A percentile compares a stretch with the other conserved stretches of the same genome.
Evolutionary conservation across 2,113 vertebrate species (phyloP).

Genomic region (Oplegnathus fasciatus): DNA sequence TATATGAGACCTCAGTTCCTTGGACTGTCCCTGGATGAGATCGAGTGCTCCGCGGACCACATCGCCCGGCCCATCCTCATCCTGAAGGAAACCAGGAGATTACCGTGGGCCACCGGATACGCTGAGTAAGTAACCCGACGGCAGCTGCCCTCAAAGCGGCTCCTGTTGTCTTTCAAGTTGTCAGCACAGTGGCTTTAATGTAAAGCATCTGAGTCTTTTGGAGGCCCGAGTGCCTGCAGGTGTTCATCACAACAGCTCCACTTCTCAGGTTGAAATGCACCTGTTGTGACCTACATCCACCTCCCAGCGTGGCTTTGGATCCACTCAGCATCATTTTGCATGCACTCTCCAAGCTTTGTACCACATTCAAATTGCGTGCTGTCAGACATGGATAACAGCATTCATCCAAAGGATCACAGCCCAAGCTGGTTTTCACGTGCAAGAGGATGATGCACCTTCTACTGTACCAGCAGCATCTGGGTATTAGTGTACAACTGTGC

Average conservation of each 20-base stretch:
- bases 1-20: conserved; percentile 80
- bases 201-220: neutral
- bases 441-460: conserved; percentile 29
- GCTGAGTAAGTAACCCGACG: conserved; percentile 74
- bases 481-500: conserved; percentile 19
- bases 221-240: conserved; percentile 36
- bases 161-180: neutral
- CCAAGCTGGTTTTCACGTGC: conserved; percentile 43
- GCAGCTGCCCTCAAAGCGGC: neutral
- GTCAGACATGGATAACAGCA: conserved; percentile 6
- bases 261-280: conserved; percentile 30
- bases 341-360: neutral
- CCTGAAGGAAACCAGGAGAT: conserved; percentile 79
- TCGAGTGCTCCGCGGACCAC: conserved; percentile 82
- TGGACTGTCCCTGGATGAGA: conserved; percentile 77
- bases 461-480: conserved; percentile 21
- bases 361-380: neutral
- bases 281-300: conserved; percentile 59
- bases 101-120: conserved; percentile 84
- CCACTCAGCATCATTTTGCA: neutral
- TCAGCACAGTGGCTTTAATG: neutral
- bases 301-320: neutral
- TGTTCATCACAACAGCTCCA: neutral
- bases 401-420: conserved; percentile 32
- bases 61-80: conserved; percentile 81